Conservation (phyloP, 1,140 invertebrate species). For the Fopius arisanus region DNA sequence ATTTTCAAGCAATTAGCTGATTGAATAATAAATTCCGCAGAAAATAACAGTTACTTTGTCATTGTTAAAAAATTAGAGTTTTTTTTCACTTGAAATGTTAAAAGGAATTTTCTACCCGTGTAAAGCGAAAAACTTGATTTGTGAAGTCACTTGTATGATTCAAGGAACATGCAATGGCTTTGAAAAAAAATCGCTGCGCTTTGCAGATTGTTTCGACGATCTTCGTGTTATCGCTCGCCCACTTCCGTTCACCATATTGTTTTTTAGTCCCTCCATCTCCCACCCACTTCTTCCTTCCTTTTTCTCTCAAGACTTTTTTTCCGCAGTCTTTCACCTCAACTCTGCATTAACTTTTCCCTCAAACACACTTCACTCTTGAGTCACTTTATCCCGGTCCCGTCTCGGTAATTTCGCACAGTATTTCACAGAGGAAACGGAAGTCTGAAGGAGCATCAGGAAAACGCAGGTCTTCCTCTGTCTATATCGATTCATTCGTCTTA, state of each 20-base stretch:
- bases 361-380: background rate
- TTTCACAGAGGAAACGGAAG: conserved; percentile 31
- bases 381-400: background rate
- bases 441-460: background rate
- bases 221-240: conserved; percentile 21
- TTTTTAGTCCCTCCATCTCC: background rate
- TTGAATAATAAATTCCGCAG: too few relatives aligned
- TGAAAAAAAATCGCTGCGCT: conserved; percentile 15
- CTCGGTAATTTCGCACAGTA: conserved; percentile 21
- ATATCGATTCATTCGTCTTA: background rate
- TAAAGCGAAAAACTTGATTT: background rate
- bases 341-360: background rate
- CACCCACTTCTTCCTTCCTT: background rate
- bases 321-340: conserved; percentile 8
- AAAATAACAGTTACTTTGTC: too few relatives aligned
- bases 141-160: background rate
- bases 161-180: background rate
- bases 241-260: conserved; percentile 24
- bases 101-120: too few relatives aligned
- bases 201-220: conserved; percentile 19
- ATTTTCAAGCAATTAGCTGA: too few relatives aligned
- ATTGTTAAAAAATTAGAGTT: background rate
- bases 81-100: background rate
- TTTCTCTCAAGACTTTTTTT: background rate
- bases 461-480: conserved; percentile 2